Percentiles rank a stretch among this genome's conserved stretches.
Evolutionary conservation across 2,113 vertebrate species (phyloP).

Genomic region (Pelobates fuscus): DNA sequence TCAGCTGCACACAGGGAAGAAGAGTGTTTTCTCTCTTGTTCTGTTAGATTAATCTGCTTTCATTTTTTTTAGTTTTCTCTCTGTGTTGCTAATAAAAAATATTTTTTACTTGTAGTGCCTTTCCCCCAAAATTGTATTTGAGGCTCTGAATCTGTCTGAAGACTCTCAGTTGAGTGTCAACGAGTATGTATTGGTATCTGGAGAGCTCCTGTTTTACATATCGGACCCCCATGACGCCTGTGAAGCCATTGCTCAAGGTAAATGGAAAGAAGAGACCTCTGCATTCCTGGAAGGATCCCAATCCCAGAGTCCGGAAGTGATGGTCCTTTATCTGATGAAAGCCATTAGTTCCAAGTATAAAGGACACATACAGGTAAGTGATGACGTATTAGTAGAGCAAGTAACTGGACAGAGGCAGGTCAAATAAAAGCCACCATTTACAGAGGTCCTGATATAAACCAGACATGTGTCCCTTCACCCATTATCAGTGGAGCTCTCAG

Average conservation of each 20-base stretch:
- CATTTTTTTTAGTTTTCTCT: background rate
- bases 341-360: background rate
- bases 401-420: no score
- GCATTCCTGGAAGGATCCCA: background rate
- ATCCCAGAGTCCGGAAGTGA: background rate
- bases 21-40: no score
- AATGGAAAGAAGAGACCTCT: background rate
- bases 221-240: background rate
- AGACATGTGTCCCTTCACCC: no score
- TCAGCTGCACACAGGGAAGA: no score
- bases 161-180: background rate
- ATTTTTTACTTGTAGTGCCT: constrained; percentile 3
- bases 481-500: no score
- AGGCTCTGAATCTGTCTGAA: background rate
- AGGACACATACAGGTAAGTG: background rate
- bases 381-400: background rate
- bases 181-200: background rate
- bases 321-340: background rate
- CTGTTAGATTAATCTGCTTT: no score
- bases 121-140: background rate
- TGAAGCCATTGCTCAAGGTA: background rate
- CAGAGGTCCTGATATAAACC: no score
- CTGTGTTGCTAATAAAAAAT: background rate
- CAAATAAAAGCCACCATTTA: no score
- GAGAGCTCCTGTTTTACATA: constrained; percentile 19